Evolutionary conservation across 2,797 vertebrate genomes (phyloP).

Genomic region (Hemibagrus guttatus): DNA sequence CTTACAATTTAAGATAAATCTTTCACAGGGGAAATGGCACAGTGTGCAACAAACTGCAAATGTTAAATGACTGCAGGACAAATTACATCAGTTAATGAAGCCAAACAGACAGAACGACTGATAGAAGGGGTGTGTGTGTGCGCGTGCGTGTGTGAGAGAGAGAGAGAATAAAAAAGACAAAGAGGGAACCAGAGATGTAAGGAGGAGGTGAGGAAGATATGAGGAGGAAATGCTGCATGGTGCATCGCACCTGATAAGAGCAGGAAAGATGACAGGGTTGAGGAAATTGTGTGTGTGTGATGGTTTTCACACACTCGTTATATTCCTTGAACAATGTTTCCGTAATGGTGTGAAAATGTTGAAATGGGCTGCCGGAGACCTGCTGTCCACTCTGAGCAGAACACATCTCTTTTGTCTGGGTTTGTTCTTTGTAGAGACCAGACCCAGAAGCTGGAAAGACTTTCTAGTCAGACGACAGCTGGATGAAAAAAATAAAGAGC

Average conservation of each 20-base stretch:
- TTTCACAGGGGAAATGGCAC: constrained; percentile 44
- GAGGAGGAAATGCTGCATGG: constrained; percentile 17
- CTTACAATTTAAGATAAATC: constrained; percentile 25
- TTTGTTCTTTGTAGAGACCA: constrained; percentile 10
- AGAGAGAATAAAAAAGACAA: not conserved
- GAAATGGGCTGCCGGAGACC: constrained; percentile 53
- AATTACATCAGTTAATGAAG: constrained; percentile 49
- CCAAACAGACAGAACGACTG: constrained; percentile 7
- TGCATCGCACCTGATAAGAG: constrained; percentile 38
- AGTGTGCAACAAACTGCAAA: constrained; percentile 49
- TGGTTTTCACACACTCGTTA: constrained; percentile 49
- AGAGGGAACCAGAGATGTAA: constrained; percentile 6
- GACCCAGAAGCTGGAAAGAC: not conserved
- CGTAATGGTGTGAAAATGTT: constrained; percentile 65
- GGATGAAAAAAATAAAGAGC: not conserved
- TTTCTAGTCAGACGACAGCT: not conserved
- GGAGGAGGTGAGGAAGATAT: not conserved
- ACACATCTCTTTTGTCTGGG: not conserved
- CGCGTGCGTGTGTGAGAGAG: constrained; percentile 18
- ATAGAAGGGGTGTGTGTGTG: constrained; percentile 8
- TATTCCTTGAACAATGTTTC: constrained; percentile 45
- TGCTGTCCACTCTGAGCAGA: not conserved
- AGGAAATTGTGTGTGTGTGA: constrained; percentile 26
- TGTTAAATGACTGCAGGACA: constrained; percentile 52
- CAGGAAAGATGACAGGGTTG: constrained; percentile 49